Percentiles rank a stretch among this genome's conserved stretches.
These are phyloP conservation scores for Proteles cristata DNA, from an alignment of 2,113 vertebrate species.

Conservation along the genomic window DNA sequence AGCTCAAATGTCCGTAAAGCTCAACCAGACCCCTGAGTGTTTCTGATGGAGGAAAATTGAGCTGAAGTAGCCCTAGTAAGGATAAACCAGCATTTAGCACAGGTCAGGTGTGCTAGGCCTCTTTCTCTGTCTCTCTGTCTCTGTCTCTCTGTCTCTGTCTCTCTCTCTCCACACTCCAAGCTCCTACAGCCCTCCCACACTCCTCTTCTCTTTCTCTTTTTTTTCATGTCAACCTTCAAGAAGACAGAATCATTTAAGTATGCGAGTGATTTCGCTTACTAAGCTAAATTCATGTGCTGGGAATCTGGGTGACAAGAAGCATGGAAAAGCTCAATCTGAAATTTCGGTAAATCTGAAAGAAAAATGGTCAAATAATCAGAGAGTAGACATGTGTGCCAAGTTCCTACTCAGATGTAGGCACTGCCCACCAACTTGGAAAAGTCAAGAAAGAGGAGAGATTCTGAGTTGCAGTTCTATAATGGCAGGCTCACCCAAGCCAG, in stretches of 20 bases:
- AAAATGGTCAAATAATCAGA: neutral
- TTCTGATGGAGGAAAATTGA: slow-evolving; percentile 60
- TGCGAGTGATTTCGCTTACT: neutral
- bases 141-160: fast-evolving
- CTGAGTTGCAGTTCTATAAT: neutral
- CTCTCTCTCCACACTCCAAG: neutral
- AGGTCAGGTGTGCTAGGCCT: neutral
- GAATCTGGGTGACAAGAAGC: neutral
- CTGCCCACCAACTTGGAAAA: neutral
- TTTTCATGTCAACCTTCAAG: neutral
- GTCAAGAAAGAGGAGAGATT: neutral
- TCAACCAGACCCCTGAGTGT: slow-evolving; percentile 52
- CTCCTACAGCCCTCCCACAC: too few species aligned
- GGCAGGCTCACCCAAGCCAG: neutral
- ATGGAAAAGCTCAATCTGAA: neutral
- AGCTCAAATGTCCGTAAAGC: slow-evolving; percentile 62
- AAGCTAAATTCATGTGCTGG: neutral
- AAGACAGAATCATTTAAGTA: neutral
- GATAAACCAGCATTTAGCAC: neutral
- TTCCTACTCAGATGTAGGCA: neutral
- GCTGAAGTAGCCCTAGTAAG: slow-evolving; percentile 57
- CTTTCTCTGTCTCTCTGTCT: neutral
- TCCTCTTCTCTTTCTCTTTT: neutral
- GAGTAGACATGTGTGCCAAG: neutral
- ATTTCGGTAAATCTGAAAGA: neutral